Conservation (phyloP, 2,113 vertebrate genomes). For the Piaya cayana region DNA sequence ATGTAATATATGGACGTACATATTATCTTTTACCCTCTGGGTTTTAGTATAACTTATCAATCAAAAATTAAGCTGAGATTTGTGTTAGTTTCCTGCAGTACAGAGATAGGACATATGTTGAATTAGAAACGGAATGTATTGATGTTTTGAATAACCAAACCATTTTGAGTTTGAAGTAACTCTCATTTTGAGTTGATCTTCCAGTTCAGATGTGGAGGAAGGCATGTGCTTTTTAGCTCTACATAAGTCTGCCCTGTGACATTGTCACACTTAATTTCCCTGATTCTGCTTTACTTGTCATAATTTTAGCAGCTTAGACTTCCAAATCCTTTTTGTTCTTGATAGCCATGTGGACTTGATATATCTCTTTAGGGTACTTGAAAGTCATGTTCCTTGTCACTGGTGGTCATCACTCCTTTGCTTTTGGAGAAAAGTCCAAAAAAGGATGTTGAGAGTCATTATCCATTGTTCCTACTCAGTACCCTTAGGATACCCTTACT, state of each 20-base stretch:
- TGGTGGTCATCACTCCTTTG: neutral
- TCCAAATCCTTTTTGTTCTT: neutral
- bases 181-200: neutral
- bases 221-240: rapidly evolving
- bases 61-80: neutral
- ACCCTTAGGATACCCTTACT: neutral
- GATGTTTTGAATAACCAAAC: neutral
- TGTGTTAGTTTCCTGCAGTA: neutral
- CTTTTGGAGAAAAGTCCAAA: neutral
- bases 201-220: neutral
- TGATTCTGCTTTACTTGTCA: neutral
- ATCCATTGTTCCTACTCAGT: neutral
- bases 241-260: neutral
- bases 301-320: neutral
- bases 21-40: neutral
- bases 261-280: neutral
- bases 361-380: neutral
- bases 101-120: neutral
- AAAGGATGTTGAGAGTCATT: neutral
- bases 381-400: neutral
- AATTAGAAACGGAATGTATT: neutral
- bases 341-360: neutral
- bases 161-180: neutral
- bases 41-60: neutral
- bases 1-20: neutral